These are phyloP conservation scores for Myxocyprinus asiaticus DNA, from an alignment of 2,113 vertebrate species.

Conservation along the genomic window DNA sequence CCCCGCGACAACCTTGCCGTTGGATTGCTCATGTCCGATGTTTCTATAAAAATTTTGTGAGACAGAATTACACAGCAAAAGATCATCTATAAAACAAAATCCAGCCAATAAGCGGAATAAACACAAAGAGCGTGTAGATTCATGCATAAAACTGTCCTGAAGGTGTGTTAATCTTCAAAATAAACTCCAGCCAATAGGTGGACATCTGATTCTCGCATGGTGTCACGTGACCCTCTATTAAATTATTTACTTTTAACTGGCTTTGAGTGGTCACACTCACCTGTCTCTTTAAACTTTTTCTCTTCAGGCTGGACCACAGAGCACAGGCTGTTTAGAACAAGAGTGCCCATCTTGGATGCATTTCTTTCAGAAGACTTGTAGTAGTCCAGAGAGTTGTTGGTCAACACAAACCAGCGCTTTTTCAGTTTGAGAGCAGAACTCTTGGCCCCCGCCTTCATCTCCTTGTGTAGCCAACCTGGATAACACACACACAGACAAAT, in stretches of 20 bases:
- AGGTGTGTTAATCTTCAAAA: too few relatives aligned
- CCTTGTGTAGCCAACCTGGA: slow-evolving; percentile 90
- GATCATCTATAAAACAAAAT: too few relatives aligned
- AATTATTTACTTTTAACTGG: neutral
- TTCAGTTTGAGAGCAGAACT: slow-evolving; percentile 88
- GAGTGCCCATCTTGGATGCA: slow-evolving; percentile 88
- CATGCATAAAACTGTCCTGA: too few relatives aligned
- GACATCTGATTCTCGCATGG: too few relatives aligned
- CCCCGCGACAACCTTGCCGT: too few relatives aligned
- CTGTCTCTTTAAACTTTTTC: slow-evolving; percentile 86
- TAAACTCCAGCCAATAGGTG: too few relatives aligned
- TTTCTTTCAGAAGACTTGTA: slow-evolving; percentile 86
- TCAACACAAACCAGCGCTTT: slow-evolving; percentile 92
- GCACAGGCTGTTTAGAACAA: slow-evolving; percentile 91
- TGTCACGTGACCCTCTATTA: too few relatives aligned
- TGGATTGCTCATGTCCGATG: too few relatives aligned
- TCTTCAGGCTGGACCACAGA: slow-evolving; percentile 87
- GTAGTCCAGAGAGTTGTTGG: slow-evolving; percentile 87
- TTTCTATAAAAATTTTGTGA: too few relatives aligned
- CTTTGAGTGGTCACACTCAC: slow-evolving; percentile 62
- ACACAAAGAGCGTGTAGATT: too few relatives aligned
- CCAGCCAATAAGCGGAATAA: too few relatives aligned
- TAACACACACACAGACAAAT: neutral
- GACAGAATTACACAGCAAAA: too few relatives aligned
- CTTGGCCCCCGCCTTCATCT: slow-evolving; percentile 86